Percentiles rank a stretch among this genome's conserved stretches.
Evolutionary conservation across 2,888 invertebrate species (phyloP).

Genomic region (Protodeltote pygarga): DNA sequence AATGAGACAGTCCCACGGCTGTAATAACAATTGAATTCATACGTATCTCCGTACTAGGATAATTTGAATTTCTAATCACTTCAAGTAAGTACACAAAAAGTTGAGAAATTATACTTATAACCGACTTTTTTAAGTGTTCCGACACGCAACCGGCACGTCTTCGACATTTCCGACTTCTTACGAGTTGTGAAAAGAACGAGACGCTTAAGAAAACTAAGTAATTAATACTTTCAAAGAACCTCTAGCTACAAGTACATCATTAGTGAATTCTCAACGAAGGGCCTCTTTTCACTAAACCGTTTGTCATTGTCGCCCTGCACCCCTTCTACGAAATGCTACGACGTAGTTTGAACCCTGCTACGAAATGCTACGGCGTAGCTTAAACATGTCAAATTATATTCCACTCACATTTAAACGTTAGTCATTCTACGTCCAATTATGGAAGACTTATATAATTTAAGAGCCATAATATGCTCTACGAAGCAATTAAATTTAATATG

Average conservation of each 20-base stretch:
- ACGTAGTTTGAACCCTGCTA: constrained; percentile 25
- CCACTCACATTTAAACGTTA: constrained; percentile 18
- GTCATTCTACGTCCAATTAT: constrained; percentile 24
- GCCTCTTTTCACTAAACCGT: constrained; percentile 19
- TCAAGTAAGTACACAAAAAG: neutral
- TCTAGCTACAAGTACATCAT: constrained; percentile 35
- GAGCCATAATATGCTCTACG: neutral
- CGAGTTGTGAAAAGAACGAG: constrained; percentile 31
- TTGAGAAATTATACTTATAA: neutral
- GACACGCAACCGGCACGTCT: constrained; percentile 12
- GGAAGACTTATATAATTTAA: neutral
- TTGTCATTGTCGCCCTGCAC: constrained; percentile 36
- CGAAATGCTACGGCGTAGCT: constrained; percentile 30
- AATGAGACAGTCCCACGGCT: constrained; percentile 14
- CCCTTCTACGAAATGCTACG: constrained; percentile 28
- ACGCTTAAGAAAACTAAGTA: constrained; percentile 29
- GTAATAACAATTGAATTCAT: constrained; percentile 5
- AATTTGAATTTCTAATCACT: constrained; percentile 4
- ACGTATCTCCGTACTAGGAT: neutral
- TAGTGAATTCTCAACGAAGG: constrained; percentile 33
- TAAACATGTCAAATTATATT: constrained; percentile 30
- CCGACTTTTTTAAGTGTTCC: neutral
- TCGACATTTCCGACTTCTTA: constrained; percentile 19
- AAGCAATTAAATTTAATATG: neutral
- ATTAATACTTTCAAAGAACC: constrained; percentile 33